Percentiles rank a stretch among this genome's conserved stretches.
Evolutionary conservation across 2,888 invertebrate species (phyloP).

Genomic region (Rotaria macrura): DNA sequence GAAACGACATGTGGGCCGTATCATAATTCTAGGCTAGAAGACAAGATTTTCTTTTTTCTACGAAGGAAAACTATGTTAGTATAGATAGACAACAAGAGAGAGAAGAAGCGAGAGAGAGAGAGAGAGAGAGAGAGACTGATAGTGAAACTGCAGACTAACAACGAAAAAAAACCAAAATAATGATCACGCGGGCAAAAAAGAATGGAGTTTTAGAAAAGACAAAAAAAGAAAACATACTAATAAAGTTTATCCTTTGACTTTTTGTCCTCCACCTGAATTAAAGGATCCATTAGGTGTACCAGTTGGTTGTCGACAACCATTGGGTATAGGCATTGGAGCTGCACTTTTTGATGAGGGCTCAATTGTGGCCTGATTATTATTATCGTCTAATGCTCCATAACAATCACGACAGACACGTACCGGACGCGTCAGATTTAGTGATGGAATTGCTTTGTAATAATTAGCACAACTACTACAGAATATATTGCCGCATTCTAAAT

Average conservation of each 20-base stretch:
- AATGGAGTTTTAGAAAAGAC: background rate
- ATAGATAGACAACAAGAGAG: background rate
- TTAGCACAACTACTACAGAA: slow-evolving; percentile 29
- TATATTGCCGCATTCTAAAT: slow-evolving; percentile 22
- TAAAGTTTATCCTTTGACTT: slow-evolving; percentile 14
- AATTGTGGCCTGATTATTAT: background rate
- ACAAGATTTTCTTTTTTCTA: background rate
- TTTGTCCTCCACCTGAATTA: slow-evolving; percentile 1
- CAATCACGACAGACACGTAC: slow-evolving; percentile 28
- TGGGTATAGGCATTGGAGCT: background rate
- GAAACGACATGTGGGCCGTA: background rate
- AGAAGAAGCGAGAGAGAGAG: background rate
- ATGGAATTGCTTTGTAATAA: slow-evolving; percentile 22
- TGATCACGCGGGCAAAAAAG: background rate
- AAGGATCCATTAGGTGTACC: background rate
- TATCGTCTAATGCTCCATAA: background rate
- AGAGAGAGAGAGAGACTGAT: background rate
- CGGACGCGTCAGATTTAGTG: background rate
- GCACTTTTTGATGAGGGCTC: background rate
- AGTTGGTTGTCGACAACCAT: background rate
- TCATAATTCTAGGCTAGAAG: background rate
- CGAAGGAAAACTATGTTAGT: too few species aligned
- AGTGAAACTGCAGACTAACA: background rate
- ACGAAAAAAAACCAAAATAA: background rate
- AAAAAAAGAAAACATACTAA: background rate